Conservation (phyloP, 2,888 invertebrate species). For the Abscondita cerata region DNA sequence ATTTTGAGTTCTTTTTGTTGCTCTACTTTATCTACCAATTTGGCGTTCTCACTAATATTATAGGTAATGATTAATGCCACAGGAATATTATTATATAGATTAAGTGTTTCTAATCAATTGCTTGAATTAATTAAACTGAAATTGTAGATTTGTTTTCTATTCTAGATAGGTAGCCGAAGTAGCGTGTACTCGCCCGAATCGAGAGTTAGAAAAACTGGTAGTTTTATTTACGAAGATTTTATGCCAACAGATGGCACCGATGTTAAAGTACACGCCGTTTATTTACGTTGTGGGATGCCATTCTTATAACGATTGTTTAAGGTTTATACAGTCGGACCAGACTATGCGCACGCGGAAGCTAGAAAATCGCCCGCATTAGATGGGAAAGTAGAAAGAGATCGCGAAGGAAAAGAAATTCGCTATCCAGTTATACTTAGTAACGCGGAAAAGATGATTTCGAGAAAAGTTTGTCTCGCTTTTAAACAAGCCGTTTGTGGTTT, state of each 20-base stretch:
- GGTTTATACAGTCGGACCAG: slow-evolving; percentile 99
- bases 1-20: no score
- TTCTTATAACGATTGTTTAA: slow-evolving; percentile 46
- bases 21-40: no score
- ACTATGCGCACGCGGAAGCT: slow-evolving; percentile 99
- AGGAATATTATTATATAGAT: no score
- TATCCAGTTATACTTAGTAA: slow-evolving; percentile 98
- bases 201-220: slow-evolving; percentile 94
- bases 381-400: slow-evolving; percentile 97
- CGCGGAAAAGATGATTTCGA: slow-evolving; percentile 95
- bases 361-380: slow-evolving; percentile 98
- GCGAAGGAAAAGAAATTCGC: slow-evolving; percentile 97
- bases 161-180: slow-evolving; percentile 95
- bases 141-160: slow-evolving; percentile 27
- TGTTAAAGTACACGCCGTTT: slow-evolving; percentile 53
- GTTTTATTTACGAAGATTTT: slow-evolving; percentile 99
- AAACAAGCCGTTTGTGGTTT: slow-evolving; percentile 99
- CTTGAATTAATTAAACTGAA: no score
- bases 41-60: no score
- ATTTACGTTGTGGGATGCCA: neutral
- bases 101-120: no score
- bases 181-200: slow-evolving; percentile 98
- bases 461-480: slow-evolving; percentile 95
- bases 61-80: no score
- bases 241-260: slow-evolving; percentile 97